Percentiles rank a stretch among this genome's conserved stretches.
Evolutionary conservation across 2,797 vertebrate genomes (phyloP).

Genomic region (Urosaurus nigricauda): DNA sequence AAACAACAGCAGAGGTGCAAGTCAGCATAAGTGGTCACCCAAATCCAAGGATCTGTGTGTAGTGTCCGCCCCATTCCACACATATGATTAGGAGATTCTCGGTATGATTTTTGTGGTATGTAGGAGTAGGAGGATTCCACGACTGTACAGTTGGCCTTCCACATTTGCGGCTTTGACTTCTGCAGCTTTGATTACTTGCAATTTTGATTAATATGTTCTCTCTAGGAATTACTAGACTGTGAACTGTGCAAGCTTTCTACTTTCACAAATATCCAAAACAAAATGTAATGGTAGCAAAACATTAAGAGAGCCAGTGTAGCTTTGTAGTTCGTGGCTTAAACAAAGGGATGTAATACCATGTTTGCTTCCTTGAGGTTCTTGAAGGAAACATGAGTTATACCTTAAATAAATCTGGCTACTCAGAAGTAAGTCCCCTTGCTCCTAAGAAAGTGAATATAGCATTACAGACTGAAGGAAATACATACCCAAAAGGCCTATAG

Average conservation of each 20-base stretch:
- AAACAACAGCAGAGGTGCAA: background rate
- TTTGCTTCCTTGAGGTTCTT: background rate
- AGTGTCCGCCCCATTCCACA: background rate
- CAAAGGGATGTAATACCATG: background rate
- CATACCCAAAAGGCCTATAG: background rate
- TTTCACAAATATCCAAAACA: background rate
- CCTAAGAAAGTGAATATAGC: background rate
- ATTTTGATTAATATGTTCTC: too few relatives aligned
- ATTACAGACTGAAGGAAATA: background rate
- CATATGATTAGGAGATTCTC: rapidly evolving
- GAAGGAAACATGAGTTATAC: background rate
- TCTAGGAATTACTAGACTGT: too few relatives aligned
- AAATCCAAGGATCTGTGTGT: background rate
- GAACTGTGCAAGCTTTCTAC: background rate
- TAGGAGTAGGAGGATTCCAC: background rate
- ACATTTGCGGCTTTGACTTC: too few relatives aligned
- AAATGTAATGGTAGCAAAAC: background rate
- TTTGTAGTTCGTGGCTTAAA: too few relatives aligned
- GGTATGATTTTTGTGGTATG: background rate
- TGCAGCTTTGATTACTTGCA: too few relatives aligned
- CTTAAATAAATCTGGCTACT: background rate
- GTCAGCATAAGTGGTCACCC: too few relatives aligned
- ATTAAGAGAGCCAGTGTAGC: background rate
- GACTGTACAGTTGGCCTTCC: background rate
- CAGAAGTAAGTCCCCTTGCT: too few relatives aligned